A percentile compares a stretch with the other conserved stretches of the same genome.
These are phyloP conservation scores for Platichthys stellatus DNA, from an alignment of 2,113 vertebrate species.

Conservation along the genomic window DNA sequence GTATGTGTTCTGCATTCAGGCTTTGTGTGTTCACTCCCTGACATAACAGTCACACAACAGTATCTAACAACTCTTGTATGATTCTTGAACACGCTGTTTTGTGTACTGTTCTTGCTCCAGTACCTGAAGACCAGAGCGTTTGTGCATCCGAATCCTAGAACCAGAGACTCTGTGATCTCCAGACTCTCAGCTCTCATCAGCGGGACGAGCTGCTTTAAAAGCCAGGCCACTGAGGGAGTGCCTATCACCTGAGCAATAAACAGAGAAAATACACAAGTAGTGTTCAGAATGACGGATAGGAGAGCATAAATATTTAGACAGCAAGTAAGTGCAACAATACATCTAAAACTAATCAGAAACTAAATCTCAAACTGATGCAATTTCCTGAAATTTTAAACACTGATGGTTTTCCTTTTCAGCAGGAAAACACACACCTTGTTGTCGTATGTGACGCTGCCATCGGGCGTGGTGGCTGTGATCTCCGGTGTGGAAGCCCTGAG, in stretches of 20 bases:
- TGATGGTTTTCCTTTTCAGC: not conserved
- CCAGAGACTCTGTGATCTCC: conserved; percentile 97
- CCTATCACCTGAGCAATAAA: conserved; percentile 88
- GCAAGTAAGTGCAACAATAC: not conserved
- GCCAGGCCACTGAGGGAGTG: conserved; percentile 94
- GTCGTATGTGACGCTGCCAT: conserved; percentile 94
- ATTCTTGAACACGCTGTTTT: not conserved
- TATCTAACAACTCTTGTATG: not conserved
- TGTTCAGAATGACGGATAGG: not conserved
- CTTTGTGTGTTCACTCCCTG: not conserved
- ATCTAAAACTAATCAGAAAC: no score
- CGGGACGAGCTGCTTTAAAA: conserved; percentile 96
- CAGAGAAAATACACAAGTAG: conserved; percentile 2
- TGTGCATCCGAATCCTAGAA: conserved; percentile 96
- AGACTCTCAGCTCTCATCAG: conserved; percentile 98
- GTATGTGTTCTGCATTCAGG: conserved; percentile 1
- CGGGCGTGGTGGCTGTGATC: conserved; percentile 96
- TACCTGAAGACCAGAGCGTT: conserved; percentile 99
- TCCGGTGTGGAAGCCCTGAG: conserved; percentile 95
- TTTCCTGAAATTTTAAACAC: no score
- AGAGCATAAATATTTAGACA: not conserved
- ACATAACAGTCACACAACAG: not conserved
- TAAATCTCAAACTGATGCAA: not conserved
- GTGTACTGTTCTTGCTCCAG: not conserved
- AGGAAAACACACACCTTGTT: conserved; percentile 87